Evolutionary conservation across 1,140 invertebrate species (phyloP).

Genomic region (Dinoponera quadriceps): DNA sequence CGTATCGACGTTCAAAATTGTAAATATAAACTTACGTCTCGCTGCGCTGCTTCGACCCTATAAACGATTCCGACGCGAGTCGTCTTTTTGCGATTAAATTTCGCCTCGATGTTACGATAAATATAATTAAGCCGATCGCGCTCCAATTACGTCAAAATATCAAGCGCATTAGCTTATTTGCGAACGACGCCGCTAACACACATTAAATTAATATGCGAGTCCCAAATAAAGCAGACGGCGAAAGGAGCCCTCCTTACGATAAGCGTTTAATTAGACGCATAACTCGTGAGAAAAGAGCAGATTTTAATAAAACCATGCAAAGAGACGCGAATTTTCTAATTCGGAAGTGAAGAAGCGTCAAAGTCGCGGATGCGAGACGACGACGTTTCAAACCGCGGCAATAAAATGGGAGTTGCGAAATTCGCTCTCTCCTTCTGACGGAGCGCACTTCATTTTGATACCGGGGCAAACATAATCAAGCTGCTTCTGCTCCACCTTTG

Average conservation of each 20-base stretch:
- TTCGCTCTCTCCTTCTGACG: conserved; percentile 7
- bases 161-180: not conserved
- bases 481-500: conserved; percentile 62
- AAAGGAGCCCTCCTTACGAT: not conserved
- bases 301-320: conserved; percentile 21
- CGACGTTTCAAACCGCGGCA: conserved; percentile 26
- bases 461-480: conserved; percentile 71
- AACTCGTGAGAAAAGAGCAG: not conserved
- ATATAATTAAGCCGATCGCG: conserved; percentile 28
- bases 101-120: not conserved
- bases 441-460: conserved; percentile 68
- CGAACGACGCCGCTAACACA: not conserved
- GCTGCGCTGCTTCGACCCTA: not conserved
- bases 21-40: conserved; percentile 31
- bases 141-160: not conserved
- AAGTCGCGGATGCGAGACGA: conserved; percentile 17
- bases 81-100: not conserved
- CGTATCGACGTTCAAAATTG: conserved; percentile 1
- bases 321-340: conserved; percentile 27
- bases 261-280: conserved; percentile 22
- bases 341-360: conserved; percentile 20
- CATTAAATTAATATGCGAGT: conserved; percentile 14
- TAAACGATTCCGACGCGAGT: conserved; percentile 25
- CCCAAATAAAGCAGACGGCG: not conserved
- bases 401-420: conserved; percentile 56